These are phyloP conservation scores for Varanus salvator DNA, from an alignment of 2,113 vertebrate species.

Conservation along the genomic window DNA sequence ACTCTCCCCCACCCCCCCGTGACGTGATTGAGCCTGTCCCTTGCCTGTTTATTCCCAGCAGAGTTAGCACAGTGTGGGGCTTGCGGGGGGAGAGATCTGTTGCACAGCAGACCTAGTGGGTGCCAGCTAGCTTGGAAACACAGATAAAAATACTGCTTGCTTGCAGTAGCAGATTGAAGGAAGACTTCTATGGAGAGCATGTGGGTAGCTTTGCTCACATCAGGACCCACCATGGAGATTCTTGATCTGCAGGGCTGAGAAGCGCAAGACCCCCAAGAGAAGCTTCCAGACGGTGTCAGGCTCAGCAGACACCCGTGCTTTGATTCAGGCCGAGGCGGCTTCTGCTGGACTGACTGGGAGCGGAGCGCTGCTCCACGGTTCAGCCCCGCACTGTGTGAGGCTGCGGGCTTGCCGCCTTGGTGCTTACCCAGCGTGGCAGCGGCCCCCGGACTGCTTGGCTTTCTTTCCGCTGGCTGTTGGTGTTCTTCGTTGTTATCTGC, in stretches of 20 bases:
- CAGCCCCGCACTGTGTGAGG: too few relatives aligned
- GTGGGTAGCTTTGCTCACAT: background rate
- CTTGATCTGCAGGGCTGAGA: background rate
- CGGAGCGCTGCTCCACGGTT: too few relatives aligned
- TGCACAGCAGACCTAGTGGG: conserved; percentile 60
- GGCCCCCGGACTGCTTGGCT: background rate
- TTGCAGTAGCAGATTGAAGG: conserved; percentile 15
- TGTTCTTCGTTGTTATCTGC: background rate
- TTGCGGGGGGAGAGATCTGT: conserved; percentile 60
- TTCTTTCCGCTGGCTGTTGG: background rate
- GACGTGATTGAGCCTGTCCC: conserved; percentile 47
- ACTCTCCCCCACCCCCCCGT: background rate
- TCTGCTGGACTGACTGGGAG: background rate
- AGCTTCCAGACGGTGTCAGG: background rate
- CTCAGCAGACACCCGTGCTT: background rate
- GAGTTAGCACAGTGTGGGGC: background rate
- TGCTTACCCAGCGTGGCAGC: background rate
- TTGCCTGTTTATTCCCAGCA: conserved; percentile 71
- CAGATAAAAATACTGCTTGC: conserved; percentile 68
- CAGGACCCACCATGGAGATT: background rate
- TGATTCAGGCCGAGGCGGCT: too few relatives aligned
- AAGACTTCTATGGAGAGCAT: background rate
- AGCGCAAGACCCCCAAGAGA: background rate
- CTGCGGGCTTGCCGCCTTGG: background rate
- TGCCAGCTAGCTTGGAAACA: conserved; percentile 50